These are phyloP conservation scores for Merluccius polli DNA, from an alignment of 2,797 vertebrate genomes.

Conservation along the genomic window DNA sequence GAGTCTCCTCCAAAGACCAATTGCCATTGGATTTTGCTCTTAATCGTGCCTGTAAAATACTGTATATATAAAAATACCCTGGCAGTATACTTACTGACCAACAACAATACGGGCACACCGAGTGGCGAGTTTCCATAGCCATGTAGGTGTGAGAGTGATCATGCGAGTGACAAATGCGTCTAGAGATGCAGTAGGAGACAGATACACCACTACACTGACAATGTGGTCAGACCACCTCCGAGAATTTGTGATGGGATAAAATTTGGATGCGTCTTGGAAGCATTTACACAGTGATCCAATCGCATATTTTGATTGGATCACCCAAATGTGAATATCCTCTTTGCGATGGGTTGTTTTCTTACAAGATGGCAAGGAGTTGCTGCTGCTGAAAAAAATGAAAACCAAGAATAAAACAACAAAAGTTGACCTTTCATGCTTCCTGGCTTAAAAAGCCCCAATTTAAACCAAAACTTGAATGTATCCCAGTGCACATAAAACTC, in stretches of 20 bases:
- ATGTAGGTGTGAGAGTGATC: not conserved
- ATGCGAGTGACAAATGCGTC: not conserved
- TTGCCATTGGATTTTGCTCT: not conserved
- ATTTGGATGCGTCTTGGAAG: not conserved
- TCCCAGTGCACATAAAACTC: constrained; percentile 44
- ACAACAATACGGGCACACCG: not conserved
- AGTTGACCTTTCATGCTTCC: constrained; percentile 44
- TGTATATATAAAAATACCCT: not conserved
- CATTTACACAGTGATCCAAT: not conserved
- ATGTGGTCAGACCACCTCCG: not conserved
- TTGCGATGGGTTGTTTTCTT: not conserved
- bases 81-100: not conserved
- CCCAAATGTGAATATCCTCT: not conserved
- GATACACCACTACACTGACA: not conserved
- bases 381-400: not conserved
- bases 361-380: not conserved
- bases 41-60: not conserved
- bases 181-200: not conserved
- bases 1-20: not conserved
- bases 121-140: not conserved
- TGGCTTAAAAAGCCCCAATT: constrained; percentile 46
- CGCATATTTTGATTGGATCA: not conserved
- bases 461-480: constrained; percentile 39
- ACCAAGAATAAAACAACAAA: constrained; percentile 30
- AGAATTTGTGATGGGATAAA: not conserved